Conservation (phyloP, 2,113 vertebrate genomes). For the Hemichromis elongatus region DNA sequence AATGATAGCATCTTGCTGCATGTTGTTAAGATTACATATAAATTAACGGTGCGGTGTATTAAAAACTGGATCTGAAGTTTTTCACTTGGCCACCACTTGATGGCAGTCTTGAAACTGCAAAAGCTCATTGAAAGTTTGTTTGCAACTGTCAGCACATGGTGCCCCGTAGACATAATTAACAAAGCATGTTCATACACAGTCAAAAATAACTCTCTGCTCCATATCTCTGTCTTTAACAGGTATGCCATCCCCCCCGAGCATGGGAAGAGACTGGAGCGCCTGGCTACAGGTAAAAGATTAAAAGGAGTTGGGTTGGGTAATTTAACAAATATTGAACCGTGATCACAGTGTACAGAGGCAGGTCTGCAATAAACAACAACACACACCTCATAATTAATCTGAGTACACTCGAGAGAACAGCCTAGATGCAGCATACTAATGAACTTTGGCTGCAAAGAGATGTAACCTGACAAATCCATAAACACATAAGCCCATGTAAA, state of each 20-base stretch:
- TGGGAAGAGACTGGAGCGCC: conserved; percentile 90
- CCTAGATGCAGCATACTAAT: conserved; percentile 7
- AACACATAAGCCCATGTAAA: background rate
- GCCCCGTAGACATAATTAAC: background rate
- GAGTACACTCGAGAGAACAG: background rate
- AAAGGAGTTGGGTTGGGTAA: background rate
- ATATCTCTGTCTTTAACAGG: conserved; percentile 73
- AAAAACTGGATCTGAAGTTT: background rate
- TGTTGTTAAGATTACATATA: background rate
- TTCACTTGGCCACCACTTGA: conserved; percentile 50
- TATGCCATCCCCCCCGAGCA: conserved; percentile 94
- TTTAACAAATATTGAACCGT: conserved; percentile 13
- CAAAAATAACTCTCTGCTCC: background rate
- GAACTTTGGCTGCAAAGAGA: background rate
- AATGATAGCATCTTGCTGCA: background rate
- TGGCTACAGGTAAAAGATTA: conserved; percentile 83
- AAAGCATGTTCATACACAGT: background rate
- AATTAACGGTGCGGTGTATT: background rate
- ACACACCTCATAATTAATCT: background rate
- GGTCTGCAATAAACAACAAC: conserved; percentile 12
- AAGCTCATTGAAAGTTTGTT: background rate
- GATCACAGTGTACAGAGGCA: background rate
- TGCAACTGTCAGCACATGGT: background rate
- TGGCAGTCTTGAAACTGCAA: conserved; percentile 53
- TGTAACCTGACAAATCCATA: background rate